Conservation (phyloP, 2,888 invertebrate species). For the Conchocele bisecta region DNA sequence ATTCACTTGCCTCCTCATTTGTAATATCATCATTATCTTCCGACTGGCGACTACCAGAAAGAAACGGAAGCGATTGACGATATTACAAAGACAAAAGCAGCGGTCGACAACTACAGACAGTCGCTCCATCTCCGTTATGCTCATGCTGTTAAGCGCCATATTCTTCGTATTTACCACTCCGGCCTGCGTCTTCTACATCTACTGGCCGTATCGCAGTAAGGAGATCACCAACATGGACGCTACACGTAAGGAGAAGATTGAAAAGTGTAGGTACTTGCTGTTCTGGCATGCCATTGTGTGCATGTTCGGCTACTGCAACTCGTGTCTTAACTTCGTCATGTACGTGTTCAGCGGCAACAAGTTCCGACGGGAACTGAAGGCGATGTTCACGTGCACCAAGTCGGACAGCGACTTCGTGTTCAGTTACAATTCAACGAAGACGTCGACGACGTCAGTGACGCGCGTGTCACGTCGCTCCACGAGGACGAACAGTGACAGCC, state of each 20-base stretch:
- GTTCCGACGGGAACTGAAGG: slow-evolving; percentile 29
- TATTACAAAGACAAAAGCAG: neutral
- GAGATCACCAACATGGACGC: slow-evolving; percentile 13
- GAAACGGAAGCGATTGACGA: slow-evolving; percentile 20
- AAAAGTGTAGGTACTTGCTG: too few relatives aligned
- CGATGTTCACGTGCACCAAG: slow-evolving; percentile 25
- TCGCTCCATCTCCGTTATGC: slow-evolving; percentile 32
- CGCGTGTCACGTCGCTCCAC: too few relatives aligned
- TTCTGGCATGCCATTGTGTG: slow-evolving; percentile 40
- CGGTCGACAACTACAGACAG: slow-evolving; percentile 4
- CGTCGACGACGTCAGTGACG: too few relatives aligned
- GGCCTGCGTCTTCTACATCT: slow-evolving; percentile 18
- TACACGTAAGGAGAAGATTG: too few relatives aligned
- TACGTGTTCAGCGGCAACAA: slow-evolving; percentile 48
- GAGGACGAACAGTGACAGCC: too few relatives aligned
- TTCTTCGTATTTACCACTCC: slow-evolving; percentile 44
- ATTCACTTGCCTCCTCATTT: slow-evolving; percentile 16
- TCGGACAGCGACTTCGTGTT: too few relatives aligned
- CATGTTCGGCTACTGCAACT: slow-evolving; percentile 44
- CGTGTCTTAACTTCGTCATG: slow-evolving; percentile 43
- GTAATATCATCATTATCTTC: slow-evolving; percentile 36
- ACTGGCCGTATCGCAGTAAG: slow-evolving; percentile 11
- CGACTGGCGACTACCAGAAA: slow-evolving; percentile 15
- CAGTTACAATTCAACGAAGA: too few relatives aligned
- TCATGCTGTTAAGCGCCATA: slow-evolving; percentile 28